These are phyloP conservation scores for Caenorhabditis brenneri DNA, from an alignment of 1,140 invertebrate species.

Conservation along the genomic window DNA sequence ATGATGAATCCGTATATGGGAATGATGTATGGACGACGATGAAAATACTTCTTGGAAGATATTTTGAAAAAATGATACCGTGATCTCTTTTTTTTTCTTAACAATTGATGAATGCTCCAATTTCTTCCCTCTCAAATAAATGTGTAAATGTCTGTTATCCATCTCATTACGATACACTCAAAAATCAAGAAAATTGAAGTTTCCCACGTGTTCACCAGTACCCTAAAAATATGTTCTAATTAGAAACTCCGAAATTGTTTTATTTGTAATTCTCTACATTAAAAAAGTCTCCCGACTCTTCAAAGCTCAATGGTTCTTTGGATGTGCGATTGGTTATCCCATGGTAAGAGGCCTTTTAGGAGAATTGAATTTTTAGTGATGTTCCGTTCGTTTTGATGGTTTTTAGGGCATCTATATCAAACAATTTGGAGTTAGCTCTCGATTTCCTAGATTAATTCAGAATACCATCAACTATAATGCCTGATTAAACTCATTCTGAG, in stretches of 20 bases:
- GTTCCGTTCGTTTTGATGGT: not conserved
- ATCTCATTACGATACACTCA: too few species aligned
- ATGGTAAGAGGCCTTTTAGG: not conserved
- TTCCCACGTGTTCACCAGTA: too few species aligned
- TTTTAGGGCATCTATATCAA: too few species aligned
- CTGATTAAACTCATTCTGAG: too few species aligned
- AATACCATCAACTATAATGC: too few species aligned
- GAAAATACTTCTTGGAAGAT: not conserved
- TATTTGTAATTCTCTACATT: not conserved
- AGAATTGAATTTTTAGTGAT: not conserved
- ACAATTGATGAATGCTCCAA: not conserved
- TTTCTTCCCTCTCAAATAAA: not conserved
- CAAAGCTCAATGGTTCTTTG: not conserved
- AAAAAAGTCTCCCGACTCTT: not conserved
- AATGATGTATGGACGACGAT: constrained; percentile 21
- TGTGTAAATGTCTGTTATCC: too few species aligned
- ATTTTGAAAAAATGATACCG: not conserved
- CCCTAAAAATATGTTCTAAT: too few species aligned
- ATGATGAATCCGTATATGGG: constrained; percentile 25
- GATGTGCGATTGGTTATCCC: constrained; percentile 11
- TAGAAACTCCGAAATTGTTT: too few species aligned
- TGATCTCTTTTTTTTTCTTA: not conserved
- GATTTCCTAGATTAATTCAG: too few species aligned
- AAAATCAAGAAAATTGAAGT: too few species aligned
- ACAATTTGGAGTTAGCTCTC: too few species aligned